These are phyloP conservation scores for Lepidocolaptes lacrymiger DNA, from an alignment of 2,797 vertebrate genomes.

Conservation along the genomic window DNA sequence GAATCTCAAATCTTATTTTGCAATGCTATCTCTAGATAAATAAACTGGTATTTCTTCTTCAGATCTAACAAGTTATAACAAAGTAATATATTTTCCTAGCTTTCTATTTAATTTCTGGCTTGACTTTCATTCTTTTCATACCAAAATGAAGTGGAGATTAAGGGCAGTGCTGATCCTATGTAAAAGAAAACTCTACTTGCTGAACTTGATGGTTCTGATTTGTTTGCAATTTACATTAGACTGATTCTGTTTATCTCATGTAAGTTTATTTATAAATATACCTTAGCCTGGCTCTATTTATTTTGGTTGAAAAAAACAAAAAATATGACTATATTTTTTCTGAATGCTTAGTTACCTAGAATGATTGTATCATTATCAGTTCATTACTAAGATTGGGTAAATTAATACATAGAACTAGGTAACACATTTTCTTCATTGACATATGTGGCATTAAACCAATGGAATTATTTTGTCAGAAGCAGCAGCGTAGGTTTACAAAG, in stretches of 20 bases:
- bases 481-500: accelerated
- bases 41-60: background rate
- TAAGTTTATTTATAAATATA: background rate
- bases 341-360: background rate
- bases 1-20: background rate
- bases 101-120: background rate
- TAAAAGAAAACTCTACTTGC: background rate
- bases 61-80: background rate
- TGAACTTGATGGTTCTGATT: background rate
- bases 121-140: background rate
- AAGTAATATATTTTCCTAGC: background rate
- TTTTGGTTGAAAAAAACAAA: background rate
- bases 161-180: background rate
- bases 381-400: background rate
- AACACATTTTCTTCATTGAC: background rate
- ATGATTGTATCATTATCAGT: background rate
- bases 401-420: background rate
- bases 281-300: background rate
- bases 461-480: background rate
- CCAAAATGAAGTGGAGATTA: background rate
- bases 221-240: background rate
- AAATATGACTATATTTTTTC: background rate
- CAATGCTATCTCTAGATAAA: background rate
- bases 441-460: background rate
- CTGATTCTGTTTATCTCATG: background rate